Base-by-base conservation (phyloP, 2,797 vertebrate genomes). In the Notamacropus eugenii region DNA sequence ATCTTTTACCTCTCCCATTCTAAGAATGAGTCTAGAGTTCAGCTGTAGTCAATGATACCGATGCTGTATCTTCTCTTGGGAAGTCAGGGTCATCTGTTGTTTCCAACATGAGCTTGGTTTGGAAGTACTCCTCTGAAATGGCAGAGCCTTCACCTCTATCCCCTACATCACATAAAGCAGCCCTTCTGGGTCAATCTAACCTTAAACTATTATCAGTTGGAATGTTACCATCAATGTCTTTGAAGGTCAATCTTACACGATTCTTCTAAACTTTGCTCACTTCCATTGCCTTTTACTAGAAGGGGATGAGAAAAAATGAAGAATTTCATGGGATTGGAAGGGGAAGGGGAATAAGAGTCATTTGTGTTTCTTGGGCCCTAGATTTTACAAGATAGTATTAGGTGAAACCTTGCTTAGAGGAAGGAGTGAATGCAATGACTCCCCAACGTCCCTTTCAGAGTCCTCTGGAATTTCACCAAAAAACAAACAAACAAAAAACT, bases 241-340 rank as follows among this genome's bases (percentile, higher is more conserved):
- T 74, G 16, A 74, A 82, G 19, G n/a, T 82, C 67, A 46, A 4
- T 24, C 19, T 82, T 40, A 74, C 5, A 24, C 22, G 67, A 82
- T 40, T 87, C 16, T 54, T 94, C 56, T 56, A 10, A 1, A 1
- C 50, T 93, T 29, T 91, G 0, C 2, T 4, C 2, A 90, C 93
- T 96, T 90, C 46, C 59, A 55, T 12, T 95, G 93, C 29, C 54
- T 95, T 95, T 59, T 74, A 50, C 91, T 90, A 52, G 34, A 46
- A 74, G n/a, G 13, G 28, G 40, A 40, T 22, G 10, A 50, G 40
- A 87, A 87, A 87, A 9, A 87, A 87, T 9, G 27, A 87, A 87
- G n/a, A 50, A 50, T 87, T 28, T 87, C 74, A 50, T 1, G 27
- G 40, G 10, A 10, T 46, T 46, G 8, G 28, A 8, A 6, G 22